Conservation (phyloP, 2,797 vertebrate species). For the Gambusia yucatana region DNA sequence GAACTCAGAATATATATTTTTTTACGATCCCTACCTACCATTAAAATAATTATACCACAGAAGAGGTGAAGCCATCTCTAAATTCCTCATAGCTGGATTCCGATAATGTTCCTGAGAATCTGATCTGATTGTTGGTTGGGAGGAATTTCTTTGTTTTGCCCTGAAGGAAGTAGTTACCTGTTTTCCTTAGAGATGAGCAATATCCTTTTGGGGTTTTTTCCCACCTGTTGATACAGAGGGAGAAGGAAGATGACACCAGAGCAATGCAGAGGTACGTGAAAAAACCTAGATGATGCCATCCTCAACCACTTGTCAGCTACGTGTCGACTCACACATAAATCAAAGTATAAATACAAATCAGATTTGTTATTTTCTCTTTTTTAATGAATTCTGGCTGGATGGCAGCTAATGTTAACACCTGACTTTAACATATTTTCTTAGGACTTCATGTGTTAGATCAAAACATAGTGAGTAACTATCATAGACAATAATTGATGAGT, state of each 20-base stretch:
- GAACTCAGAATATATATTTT: neutral
- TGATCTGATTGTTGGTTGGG: neutral
- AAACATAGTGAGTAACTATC: neutral
- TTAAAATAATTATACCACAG: neutral
- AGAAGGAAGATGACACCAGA: neutral
- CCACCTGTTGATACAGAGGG: neutral
- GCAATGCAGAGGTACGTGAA: neutral
- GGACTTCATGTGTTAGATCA: no score
- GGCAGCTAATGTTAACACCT: neutral
- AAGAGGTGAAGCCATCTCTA: neutral
- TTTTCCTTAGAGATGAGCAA: neutral
- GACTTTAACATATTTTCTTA: neutral
- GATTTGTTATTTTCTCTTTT: neutral
- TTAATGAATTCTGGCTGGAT: neutral
- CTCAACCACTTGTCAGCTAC: neutral
- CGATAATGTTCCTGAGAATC: neutral
- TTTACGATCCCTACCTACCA: no score
- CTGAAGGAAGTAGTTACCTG: neutral
- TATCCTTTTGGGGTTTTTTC: neutral
- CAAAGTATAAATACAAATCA: neutral
- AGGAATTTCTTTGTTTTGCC: constrained; percentile 5
- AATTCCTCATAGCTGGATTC: neutral
- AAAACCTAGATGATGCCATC: neutral
- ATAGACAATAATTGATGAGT: neutral
- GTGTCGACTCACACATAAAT: neutral